Conservation (phyloP, 2,113 vertebrate genomes). For the Scalopus aquaticus region DNA sequence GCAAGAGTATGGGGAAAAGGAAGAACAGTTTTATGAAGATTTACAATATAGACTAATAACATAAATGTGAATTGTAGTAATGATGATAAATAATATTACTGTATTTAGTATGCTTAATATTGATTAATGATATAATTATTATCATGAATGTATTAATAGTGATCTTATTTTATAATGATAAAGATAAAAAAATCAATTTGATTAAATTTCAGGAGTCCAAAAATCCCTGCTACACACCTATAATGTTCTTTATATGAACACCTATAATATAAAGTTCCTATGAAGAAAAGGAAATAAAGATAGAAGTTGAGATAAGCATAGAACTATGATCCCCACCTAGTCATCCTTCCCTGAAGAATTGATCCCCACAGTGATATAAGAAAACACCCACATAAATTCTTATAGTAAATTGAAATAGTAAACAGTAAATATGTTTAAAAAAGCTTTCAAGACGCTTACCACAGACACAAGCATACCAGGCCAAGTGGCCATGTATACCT, state of each 20-base stretch:
- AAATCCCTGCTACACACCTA: background rate
- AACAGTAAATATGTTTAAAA: conserved; percentile 15
- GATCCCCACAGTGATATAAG: background rate
- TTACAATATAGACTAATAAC: background rate
- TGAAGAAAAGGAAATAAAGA: background rate
- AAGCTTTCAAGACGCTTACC: background rate
- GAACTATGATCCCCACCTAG: background rate
- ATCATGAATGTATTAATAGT: no score
- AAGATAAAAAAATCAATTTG: background rate
- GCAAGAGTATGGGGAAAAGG: background rate
- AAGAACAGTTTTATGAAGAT: background rate
- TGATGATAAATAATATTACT: no score
- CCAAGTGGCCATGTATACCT: background rate
- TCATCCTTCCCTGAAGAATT: background rate
- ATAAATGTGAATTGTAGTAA: background rate
- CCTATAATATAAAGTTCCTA: background rate
- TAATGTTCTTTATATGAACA: no score
- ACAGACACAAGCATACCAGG: background rate
- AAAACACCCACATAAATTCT: background rate
- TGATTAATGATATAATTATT: no score
- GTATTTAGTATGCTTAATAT: no score
- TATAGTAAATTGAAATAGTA: background rate
- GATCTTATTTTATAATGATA: background rate
- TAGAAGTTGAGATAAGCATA: background rate
- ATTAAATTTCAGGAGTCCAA: background rate